phyloP scores from a whole-genome alignment of 1,140 invertebrate genomes.

The Hesperophylax magnus region DNA sequence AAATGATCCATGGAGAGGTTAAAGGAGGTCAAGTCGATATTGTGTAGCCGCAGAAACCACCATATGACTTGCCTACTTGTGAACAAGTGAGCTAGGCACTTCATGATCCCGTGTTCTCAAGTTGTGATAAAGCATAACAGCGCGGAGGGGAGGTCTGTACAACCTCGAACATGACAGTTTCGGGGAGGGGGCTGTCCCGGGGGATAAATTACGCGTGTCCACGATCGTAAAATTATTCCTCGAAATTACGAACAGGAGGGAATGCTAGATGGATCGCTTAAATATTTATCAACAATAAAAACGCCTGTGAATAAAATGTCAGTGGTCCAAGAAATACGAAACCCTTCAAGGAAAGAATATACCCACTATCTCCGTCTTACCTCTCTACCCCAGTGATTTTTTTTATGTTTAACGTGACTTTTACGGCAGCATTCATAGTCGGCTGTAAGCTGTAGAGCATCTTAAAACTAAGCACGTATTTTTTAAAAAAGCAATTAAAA shows the following conservation, averaged over 20 bases:
- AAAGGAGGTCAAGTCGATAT: too few species aligned
- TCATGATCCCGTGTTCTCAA: conserved; percentile 1
- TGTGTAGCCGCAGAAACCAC: too few species aligned
- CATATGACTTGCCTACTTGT: too few species aligned
- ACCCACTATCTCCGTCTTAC: too few species aligned
- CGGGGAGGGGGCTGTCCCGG: conserved; percentile 7
- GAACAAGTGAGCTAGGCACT: not conserved
- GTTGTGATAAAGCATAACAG: conserved; percentile 21
- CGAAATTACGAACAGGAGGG: conserved; percentile 33
- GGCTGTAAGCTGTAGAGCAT: conserved; percentile 1
- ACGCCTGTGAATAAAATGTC: conserved; percentile 20
- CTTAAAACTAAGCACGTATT: conserved; percentile 16
- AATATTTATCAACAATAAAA: conserved; percentile 45
- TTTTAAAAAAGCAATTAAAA: conserved; percentile 31
- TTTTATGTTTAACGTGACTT: conserved; percentile 36
- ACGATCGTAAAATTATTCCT: conserved; percentile 50
- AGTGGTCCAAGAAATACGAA: not conserved
- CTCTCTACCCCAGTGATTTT: not conserved
- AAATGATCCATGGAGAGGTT: too few species aligned
- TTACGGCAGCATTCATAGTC: conserved; percentile 14
- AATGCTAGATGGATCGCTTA: conserved; percentile 32
- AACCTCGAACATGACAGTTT: not conserved
- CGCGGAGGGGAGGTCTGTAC: not conserved
- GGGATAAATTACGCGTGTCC: conserved; percentile 49
- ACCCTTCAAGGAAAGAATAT: not conserved